Base-by-base conservation (phyloP, 1,140 invertebrate species). In the Heliothis virescens region DNA sequence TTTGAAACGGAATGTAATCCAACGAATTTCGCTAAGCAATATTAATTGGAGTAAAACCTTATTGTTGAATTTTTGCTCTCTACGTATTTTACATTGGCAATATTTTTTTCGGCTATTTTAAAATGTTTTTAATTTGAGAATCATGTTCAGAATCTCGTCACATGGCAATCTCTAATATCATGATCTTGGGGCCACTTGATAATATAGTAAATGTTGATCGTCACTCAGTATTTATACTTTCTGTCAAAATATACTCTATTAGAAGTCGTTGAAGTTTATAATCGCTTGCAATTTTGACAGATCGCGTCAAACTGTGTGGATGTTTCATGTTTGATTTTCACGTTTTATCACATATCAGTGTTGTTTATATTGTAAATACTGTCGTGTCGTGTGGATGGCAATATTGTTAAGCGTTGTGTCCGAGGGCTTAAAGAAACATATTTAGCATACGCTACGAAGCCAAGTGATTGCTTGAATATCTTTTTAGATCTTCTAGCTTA, bases 21-120 rank as follows among this genome's bases (percentile, higher is more conserved):
- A 91, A 92, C 89, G 90, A 94, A 92, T 92, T 94, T 88, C 83
- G 73, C 67, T 84, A 92, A 94, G 92, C 92, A 94, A 94, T 94
- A 92, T 81, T 89, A 87, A 87, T 86, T 82, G 80, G 69, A 82
- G 63, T 76, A 76, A 55, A 72, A 50, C 59, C 53, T 83, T 79
- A 72, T 79, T 82, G 79, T 83, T 80, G 74, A 79, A 79, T 71
- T 71, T 71, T 83, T 63, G 89, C 85, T 88, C 88, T 90, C 90
- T 90, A 80, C 65, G 59, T 83, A 65, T 71, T 41, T 41, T 41
- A 41, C 34, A 41, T 52, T 78, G 74, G 65, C 59, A 78, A 72
- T 81, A 60, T 77, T 72, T 15, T 26, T 67, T 52, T 69, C 18
- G n/a, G 52, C 78, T 21, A 48, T 71, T 26, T 50, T 50, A 47